Conservation (phyloP, 2,113 vertebrate genomes). For the Ancistrus triradiatus region DNA sequence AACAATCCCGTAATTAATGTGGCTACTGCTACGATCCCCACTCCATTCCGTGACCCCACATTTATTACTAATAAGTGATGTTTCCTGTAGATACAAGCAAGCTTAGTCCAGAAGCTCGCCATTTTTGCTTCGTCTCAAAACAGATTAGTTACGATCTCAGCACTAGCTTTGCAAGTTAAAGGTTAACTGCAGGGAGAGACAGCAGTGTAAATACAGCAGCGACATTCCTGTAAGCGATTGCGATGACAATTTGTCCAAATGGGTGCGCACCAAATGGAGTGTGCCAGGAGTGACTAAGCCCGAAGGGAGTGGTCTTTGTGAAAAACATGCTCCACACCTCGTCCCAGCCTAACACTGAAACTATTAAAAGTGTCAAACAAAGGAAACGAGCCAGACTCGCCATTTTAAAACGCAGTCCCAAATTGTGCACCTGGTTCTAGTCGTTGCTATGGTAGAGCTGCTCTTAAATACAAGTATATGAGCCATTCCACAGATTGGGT, state of each 20-base stretch:
- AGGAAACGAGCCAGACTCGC: neutral
- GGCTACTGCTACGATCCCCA: too few species aligned
- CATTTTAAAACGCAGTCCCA: neutral
- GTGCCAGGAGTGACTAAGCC: slow-evolving; percentile 5
- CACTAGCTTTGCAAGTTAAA: too few species aligned
- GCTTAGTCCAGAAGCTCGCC: neutral
- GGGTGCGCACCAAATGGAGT: neutral
- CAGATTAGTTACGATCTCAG: too few species aligned
- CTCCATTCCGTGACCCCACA: too few species aligned
- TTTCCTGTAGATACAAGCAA: too few species aligned
- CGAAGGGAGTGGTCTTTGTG: slow-evolving; percentile 31
- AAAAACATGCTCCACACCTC: slow-evolving; percentile 25
- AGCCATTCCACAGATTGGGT: too few species aligned
- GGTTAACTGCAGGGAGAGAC: slow-evolving; percentile 18
- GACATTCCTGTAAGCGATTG: neutral
- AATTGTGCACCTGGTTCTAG: too few species aligned
- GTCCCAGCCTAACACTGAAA: slow-evolving; percentile 19
- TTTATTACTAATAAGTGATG: too few species aligned
- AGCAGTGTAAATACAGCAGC: slow-evolving; percentile 16
- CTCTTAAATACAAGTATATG: too few species aligned
- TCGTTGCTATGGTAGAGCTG: too few species aligned
- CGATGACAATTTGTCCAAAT: slow-evolving; percentile 1
- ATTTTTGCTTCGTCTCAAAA: too few species aligned
- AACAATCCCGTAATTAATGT: too few species aligned
- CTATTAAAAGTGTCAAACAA: neutral